Base-by-base conservation (phyloP, 2,113 vertebrate genomes). In the Arizona elegans region DNA sequence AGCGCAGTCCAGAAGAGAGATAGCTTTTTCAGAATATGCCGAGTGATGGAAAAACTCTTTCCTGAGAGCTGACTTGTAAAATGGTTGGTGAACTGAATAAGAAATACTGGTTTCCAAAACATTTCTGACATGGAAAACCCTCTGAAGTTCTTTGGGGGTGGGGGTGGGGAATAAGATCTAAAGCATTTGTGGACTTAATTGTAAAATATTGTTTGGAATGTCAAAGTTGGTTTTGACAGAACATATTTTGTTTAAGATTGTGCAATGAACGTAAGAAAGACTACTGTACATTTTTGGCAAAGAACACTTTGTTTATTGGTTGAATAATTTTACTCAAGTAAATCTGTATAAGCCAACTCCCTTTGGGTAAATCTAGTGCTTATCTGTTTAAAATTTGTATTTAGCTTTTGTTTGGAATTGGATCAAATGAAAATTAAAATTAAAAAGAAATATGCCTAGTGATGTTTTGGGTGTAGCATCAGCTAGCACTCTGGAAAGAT, bases 101-200 rank as follows among this genome's bases (percentile, higher is more conserved):
- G 98, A 98, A 98, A 98, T 98, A 98, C 97, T 98, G 98, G 98
- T 98, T 99, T 98, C 97, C 98, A 98, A 97, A 98, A 97, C 96
- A 96, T 96, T 97, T 97, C 93, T 95, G 96, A 97, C 54, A 23
- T 1, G 38, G 95, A 97, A 97, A 97, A 97, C 93, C 95, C 88
- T 17, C 33, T 0, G 59, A 96, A 95, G 95, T 92, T 95, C 93
- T 95, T 96, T 95, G 50, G 23, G 92, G 88, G 43, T 50, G 21
- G 24, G 92, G 92, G 92, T 9, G 53, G 38, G 88, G 87, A 96
- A 93, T 95, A 97, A 96, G 96, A 96, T 92, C 96, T 97, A 96
- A 97, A 98, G 26, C 95, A 96, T 97, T 98, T 97, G 95, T 95
- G 91, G 96, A 95, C 93, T 97, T 96, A 95, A 96, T 96, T 97